phyloP scores from a whole-genome alignment of 2,113 vertebrate genomes.

The Aix galericulata region DNA sequence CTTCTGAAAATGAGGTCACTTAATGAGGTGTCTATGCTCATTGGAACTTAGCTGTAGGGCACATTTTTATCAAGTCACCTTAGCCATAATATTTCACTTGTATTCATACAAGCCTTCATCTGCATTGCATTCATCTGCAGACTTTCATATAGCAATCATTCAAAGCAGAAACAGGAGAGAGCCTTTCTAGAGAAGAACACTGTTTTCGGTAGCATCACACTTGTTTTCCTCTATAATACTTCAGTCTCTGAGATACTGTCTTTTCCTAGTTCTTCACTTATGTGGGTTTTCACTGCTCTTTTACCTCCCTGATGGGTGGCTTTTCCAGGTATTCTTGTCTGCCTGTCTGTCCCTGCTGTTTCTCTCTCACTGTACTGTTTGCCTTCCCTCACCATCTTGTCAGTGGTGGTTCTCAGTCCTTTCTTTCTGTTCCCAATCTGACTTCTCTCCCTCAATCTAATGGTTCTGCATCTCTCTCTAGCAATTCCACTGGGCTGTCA shows the following conservation, averaged over 20 bases:
- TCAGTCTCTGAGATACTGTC: not conserved
- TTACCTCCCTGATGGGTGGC: not conserved
- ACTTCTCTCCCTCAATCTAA: not conserved
- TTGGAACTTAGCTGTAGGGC: slow-evolving; percentile 59
- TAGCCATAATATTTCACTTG: not conserved
- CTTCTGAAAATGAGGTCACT: slow-evolving; percentile 69
- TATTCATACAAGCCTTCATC: not conserved
- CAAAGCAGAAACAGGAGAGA: not conserved
- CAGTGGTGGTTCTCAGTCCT: not conserved
- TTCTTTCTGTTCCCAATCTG: not conserved
- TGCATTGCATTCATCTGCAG: not conserved
- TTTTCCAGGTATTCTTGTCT: not conserved
- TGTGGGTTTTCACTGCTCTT: not conserved
- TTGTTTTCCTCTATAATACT: not conserved
- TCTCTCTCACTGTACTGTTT: not conserved
- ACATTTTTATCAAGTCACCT: slow-evolving; percentile 56
- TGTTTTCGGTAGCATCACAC: not conserved
- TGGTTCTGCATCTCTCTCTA: not conserved
- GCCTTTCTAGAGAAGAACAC: not conserved
- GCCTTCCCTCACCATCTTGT: rapidly evolving
- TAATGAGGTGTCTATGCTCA: slow-evolving; percentile 53
- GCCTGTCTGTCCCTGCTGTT: not conserved
- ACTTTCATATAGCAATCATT: not conserved
- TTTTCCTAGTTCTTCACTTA: not conserved
- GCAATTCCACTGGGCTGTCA: not conserved